Percentiles rank a stretch among this genome's conserved stretches.
phyloP scores from a whole-genome alignment of 1,140 invertebrate genomes.

The Drosophila ambigua region DNA sequence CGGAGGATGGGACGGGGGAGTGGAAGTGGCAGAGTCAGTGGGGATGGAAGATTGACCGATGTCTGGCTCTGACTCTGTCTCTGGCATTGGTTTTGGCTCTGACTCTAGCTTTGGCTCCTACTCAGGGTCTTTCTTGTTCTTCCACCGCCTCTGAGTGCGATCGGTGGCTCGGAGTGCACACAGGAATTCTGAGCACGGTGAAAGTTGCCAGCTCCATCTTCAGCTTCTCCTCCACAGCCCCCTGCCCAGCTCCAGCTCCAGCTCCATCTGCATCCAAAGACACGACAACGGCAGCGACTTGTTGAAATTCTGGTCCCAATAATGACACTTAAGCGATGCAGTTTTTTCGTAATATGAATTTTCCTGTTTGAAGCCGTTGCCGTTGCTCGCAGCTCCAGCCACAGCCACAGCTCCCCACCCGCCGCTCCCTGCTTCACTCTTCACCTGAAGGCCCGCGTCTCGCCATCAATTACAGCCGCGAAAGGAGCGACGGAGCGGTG shows the following conservation, averaged over 20 bases:
- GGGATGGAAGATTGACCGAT: constrained; percentile 63
- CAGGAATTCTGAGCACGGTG: constrained; percentile 71
- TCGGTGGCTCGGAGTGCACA: constrained; percentile 33
- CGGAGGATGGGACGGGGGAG: not conserved
- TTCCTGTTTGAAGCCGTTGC: constrained; percentile 65
- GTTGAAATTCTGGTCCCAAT: constrained; percentile 79
- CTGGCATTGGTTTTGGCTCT: constrained; percentile 1
- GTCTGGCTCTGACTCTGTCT: constrained; percentile 49
- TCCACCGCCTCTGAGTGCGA: constrained; percentile 14
- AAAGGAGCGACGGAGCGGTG: constrained; percentile 11
- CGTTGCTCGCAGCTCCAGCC: constrained; percentile 33
- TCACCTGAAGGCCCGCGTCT: constrained; percentile 25
- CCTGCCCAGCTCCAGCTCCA: constrained; percentile 61
- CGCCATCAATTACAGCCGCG: constrained; percentile 66
- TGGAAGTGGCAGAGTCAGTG: not conserved
- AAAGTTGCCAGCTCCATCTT: constrained; percentile 71
- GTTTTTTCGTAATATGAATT: constrained; percentile 80
- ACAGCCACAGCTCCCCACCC: constrained; percentile 37
- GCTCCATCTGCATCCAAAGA: constrained; percentile 36
- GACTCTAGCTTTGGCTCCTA: not conserved
- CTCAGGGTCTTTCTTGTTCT: constrained; percentile 1
- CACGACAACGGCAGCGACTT: constrained; percentile 62
- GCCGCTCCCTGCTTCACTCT: constrained; percentile 3
- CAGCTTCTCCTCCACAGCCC: constrained; percentile 23
- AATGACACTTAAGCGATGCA: constrained; percentile 81